Evolutionary conservation across 2,888 invertebrate species (phyloP), one percentile per base, ranked within the genome.

Genomic region (Amphipoea lucens): DNA sequence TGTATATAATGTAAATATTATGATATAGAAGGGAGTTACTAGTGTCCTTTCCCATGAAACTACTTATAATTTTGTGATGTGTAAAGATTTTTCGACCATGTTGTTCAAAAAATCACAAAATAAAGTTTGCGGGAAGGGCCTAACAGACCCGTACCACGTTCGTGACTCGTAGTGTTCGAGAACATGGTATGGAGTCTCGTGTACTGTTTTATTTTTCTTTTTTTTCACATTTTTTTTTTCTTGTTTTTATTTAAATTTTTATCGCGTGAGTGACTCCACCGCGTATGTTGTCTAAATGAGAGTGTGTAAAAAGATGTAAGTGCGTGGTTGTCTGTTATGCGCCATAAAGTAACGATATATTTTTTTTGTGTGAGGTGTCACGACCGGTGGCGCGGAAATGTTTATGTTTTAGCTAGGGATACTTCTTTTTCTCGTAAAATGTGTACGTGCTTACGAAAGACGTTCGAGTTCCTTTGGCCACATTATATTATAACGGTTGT

Each of bases 321-420:
- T 92, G 96, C 96, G 96, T 94, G 93, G 96, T 96, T 96, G 94
- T 92, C 93, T 96, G 96, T 96, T 96, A 94, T 93, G 93, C 96
- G 96, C 96, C 94, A 92, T 95, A 93, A 94, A 92, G 90, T 93
- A 91, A 91, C 88, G 89, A 93, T 93, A 92, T 90, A 90, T 90
- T 90, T 91, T 74, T 91, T 89, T 89, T 84, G 86, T 82, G 86
- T 82, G 87, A 79, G 85, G 91, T 88, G 93, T 93, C 94, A 92
- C 94, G 89, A 89, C 89, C 90, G 77, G 87, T 90, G 91, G 81
- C 89, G 85, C 87, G 79, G 68, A 83, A 71, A 82, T 87, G 88
- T 85, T 85, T 85, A 86, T 85, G 83, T 89, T 88, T 89, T 89
- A 87, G 83, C 85, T 86, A 88, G 91, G 89, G 87, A 88, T 86